Conservation (phyloP, 2,797 vertebrate species). For the Phalanger gymnotis region DNA sequence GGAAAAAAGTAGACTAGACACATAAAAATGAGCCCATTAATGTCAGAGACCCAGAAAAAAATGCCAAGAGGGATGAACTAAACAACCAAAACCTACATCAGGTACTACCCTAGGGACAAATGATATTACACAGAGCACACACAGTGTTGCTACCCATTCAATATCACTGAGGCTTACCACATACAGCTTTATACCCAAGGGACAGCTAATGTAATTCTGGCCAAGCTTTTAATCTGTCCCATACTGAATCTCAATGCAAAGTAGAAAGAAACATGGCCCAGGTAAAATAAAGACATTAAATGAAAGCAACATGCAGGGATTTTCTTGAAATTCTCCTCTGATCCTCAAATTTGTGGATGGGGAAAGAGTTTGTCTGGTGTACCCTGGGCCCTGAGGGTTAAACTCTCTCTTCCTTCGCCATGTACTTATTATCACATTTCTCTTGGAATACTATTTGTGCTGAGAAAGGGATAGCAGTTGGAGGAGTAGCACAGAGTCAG, state of each 20-base stretch:
- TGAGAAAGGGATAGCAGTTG: not conserved
- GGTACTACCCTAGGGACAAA: constrained; percentile 27
- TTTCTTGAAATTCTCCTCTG: constrained; percentile 26
- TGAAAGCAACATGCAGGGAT: not conserved
- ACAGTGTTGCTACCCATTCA: not conserved
- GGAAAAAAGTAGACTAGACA: constrained; percentile 17
- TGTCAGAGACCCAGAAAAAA: constrained; percentile 19
- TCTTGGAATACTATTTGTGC: not conserved
- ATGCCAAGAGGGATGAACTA: not conserved
- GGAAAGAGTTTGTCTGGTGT: not conserved
- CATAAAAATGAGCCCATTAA: rapidly evolving
- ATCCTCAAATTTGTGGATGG: constrained; percentile 5
- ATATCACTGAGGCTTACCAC: not conserved
- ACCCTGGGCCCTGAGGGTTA: not conserved
- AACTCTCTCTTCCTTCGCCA: too few species aligned
- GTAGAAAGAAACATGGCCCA: not conserved
- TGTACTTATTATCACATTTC: not conserved
- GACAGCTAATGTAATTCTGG: constrained; percentile 36
- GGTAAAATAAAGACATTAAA: constrained; percentile 45
- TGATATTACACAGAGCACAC: rapidly evolving
- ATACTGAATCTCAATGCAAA: constrained; percentile 40
- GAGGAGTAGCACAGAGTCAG: not conserved
- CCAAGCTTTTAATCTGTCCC: constrained; percentile 20
- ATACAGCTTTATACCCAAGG: rapidly evolving
- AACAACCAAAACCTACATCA: not conserved